Conservation (phyloP, 2,797 vertebrate species). For the Pempheris klunzingeri region DNA sequence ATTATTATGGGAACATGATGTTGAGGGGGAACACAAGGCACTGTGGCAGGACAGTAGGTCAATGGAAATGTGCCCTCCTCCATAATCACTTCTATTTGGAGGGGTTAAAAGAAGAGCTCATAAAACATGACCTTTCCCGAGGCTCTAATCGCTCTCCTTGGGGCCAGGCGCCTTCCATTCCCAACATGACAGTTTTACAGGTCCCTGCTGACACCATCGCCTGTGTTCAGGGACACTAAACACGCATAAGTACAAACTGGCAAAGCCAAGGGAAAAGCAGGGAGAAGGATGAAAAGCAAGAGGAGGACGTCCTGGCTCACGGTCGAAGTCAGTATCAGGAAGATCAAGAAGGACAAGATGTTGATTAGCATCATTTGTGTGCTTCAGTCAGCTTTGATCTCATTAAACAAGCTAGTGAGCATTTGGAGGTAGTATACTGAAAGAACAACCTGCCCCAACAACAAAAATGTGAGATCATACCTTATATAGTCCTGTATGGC, state of each 20-base stretch:
- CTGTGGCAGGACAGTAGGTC: slow-evolving; percentile 24
- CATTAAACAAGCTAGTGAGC: not conserved
- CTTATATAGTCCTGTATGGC: not conserved
- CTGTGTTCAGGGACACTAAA: slow-evolving; percentile 39
- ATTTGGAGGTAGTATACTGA: not conserved
- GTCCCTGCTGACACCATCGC: slow-evolving; percentile 54
- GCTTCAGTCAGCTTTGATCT: slow-evolving; percentile 15
- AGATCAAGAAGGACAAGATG: slow-evolving; percentile 18
- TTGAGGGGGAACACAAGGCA: slow-evolving; percentile 9
- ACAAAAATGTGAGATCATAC: not conserved
- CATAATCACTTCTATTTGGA: slow-evolving; percentile 71
- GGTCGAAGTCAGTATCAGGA: slow-evolving; percentile 24
- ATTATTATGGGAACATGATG: slow-evolving; percentile 21
- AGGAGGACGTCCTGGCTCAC: not conserved
- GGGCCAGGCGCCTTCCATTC: slow-evolving; percentile 43
- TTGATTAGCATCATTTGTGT: not conserved
- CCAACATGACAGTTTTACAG: slow-evolving; percentile 62
- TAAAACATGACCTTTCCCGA: slow-evolving; percentile 66
- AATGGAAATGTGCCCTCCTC: slow-evolving; percentile 8
- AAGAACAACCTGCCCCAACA: not conserved
- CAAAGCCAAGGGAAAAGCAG: not conserved
- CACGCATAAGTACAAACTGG: slow-evolving; percentile 22
- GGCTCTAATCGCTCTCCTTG: slow-evolving; percentile 27
- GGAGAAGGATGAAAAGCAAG: slow-evolving; percentile 14
- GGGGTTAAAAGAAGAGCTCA: slow-evolving; percentile 56